Base-by-base conservation (phyloP, 2,113 vertebrate species). In the Aythya baeri region DNA sequence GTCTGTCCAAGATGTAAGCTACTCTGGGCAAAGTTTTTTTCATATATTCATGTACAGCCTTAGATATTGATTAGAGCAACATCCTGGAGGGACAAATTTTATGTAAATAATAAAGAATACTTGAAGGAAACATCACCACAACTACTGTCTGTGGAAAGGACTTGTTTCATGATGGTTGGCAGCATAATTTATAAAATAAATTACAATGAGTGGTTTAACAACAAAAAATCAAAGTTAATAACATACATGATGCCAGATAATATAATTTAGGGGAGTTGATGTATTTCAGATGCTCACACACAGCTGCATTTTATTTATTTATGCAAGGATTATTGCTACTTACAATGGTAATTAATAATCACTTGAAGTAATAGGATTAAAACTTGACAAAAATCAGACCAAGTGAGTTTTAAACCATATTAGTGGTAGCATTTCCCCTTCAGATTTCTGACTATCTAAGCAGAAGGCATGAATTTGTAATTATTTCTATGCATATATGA, bases 321-420 rank as follows among this genome's bases (percentile, higher is more conserved):
- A 87, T 88, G 83, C 57, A 61, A 82, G 70, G 81, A 17, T 84
- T 93, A 78, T 82, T 61, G 25, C 80, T 91, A 90, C 38, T 66
- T 3, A 49, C 44, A 71, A 82, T 66, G 54, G 20, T 89, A 96
- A 93, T 94, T 96, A 96, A 96, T 87, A 91, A 91, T 92, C 80
- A 81, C 80, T 93, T 77, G 49, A 84, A 91, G 23, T 82, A 96
- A 96, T 58, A 84, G 62, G 83, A 94, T 93, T 96, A 92, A 93
- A 95, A 91, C 62, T 57, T 91, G 90, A 82, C 66, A 96, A 86
- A 93, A 96, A 82, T 95, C 91, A 87, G 85, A 70, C 49, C 65
- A 75, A 90, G 44, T 62, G 76, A 86, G 38, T 75, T 93, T 92
- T 75, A 95, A 96, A 27, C 50, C 36, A 21, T 79, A 83, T 91